phyloP scores from a whole-genome alignment of 2,797 vertebrate species.

The Premnoplex brunnescens region DNA sequence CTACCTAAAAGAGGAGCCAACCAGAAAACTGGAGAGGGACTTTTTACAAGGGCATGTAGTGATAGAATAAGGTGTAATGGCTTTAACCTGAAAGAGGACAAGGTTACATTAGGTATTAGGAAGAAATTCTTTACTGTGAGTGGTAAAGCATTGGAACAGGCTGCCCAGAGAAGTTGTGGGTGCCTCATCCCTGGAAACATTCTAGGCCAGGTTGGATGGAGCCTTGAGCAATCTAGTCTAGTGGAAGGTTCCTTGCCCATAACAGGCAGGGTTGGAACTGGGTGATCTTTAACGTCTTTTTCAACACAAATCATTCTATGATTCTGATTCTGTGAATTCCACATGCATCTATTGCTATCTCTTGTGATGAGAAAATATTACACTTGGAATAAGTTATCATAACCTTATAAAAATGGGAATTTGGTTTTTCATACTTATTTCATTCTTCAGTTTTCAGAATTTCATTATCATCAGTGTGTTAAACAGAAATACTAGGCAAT shows the following conservation, averaged over 20 bases:
- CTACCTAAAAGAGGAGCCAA: background rate
- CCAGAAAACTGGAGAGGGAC: background rate
- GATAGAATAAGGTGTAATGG: background rate
- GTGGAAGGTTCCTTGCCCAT: background rate
- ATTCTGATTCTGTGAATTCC: background rate
- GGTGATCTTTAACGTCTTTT: background rate
- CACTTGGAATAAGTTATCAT: background rate
- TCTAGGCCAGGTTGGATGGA: background rate
- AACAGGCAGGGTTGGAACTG: rapidly evolving
- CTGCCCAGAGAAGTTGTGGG: background rate
- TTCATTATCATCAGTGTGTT: background rate
- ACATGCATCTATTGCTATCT: background rate
- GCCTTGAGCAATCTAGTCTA: background rate
- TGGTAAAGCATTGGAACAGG: background rate
- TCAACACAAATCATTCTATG: background rate
- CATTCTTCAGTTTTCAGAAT: background rate
- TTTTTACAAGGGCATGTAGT: background rate
- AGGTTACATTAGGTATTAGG: background rate
- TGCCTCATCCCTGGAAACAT: background rate
- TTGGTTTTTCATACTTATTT: slow-evolving; percentile 3
- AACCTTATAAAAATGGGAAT: background rate
- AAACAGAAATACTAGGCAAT: background rate
- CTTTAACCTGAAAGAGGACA: background rate
- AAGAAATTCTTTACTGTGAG: background rate
- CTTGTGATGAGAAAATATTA: background rate